These are phyloP conservation scores for Cephus spinipes DNA, from an alignment of 2,888 invertebrate species.

Conservation along the genomic window DNA sequence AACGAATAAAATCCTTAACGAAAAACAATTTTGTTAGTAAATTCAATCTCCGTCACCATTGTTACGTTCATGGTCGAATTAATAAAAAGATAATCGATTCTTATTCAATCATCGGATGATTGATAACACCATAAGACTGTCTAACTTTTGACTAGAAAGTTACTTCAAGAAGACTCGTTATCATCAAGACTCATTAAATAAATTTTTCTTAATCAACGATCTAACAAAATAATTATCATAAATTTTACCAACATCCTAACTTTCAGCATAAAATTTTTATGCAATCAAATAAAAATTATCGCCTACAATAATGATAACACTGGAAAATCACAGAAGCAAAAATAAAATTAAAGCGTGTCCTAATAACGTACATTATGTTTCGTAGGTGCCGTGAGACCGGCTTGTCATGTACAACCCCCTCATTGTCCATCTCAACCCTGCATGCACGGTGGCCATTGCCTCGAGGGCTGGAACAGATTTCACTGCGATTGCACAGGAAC, in stretches of 20 bases:
- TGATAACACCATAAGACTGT: neutral
- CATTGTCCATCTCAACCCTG: conserved; percentile 90
- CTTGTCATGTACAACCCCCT: conserved; percentile 85
- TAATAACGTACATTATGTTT: conserved; percentile 21
- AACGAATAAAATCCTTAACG: neutral
- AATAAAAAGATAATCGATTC: neutral
- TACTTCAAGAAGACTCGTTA: neutral
- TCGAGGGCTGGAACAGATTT: conserved; percentile 95
- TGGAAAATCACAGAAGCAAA: neutral
- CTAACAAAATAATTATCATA: neutral
- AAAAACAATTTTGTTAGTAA: neutral
- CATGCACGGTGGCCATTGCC: conserved; percentile 87
- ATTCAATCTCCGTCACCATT: neutral
- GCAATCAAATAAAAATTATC: neutral
- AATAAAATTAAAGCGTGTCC: neutral
- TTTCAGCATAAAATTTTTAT: neutral
- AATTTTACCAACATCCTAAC: neutral
- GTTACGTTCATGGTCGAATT: neutral
- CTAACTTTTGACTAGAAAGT: neutral
- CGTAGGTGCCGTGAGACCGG: conserved; percentile 87
- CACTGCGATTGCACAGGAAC: conserved; percentile 94
- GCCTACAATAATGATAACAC: neutral
- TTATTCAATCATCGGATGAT: neutral
- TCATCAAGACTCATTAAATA: neutral
- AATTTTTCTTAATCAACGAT: neutral